These are phyloP conservation scores for Ceratosolen solmsi DNA, from an alignment of 1,140 invertebrate genomes.

Conservation along the genomic window DNA sequence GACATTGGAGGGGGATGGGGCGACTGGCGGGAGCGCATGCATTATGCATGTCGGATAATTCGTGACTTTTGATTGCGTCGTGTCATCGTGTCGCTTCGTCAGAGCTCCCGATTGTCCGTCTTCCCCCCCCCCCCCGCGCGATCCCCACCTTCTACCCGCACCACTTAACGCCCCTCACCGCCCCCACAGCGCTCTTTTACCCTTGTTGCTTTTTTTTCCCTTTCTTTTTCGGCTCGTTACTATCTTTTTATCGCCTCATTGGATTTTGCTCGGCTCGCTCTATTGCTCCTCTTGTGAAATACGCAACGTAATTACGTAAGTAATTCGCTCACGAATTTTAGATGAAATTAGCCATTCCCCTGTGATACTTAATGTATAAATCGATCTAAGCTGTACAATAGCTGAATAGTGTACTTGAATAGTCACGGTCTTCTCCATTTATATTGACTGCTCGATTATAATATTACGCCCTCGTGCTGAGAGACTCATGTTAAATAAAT, in stretches of 20 bases:
- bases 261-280: not conserved
- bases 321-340: conserved; percentile 3
- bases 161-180: conserved; percentile 27
- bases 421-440: not conserved
- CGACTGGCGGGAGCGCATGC: conserved; percentile 48
- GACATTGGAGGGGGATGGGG: not conserved
- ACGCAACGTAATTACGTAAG: not conserved
- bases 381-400: too few relatives aligned
- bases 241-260: conserved; percentile 13
- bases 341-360: not conserved
- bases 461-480: not conserved
- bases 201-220: not conserved
- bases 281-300: not conserved
- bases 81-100: conserved; percentile 64
- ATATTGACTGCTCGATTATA: not conserved
- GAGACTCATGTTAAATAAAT: not conserved
- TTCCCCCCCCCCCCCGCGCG: conserved; percentile 44
- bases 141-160: conserved; percentile 32
- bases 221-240: not conserved
- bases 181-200: too few relatives aligned
- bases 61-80: conserved; percentile 65
- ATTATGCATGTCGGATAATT: conserved; percentile 65
- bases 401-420: not conserved
- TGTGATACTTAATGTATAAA: not conserved
- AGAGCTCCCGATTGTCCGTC: conserved; percentile 50